Base-by-base conservation (phyloP, 2,113 vertebrate genomes). In the Toxotes chatareus region DNA sequence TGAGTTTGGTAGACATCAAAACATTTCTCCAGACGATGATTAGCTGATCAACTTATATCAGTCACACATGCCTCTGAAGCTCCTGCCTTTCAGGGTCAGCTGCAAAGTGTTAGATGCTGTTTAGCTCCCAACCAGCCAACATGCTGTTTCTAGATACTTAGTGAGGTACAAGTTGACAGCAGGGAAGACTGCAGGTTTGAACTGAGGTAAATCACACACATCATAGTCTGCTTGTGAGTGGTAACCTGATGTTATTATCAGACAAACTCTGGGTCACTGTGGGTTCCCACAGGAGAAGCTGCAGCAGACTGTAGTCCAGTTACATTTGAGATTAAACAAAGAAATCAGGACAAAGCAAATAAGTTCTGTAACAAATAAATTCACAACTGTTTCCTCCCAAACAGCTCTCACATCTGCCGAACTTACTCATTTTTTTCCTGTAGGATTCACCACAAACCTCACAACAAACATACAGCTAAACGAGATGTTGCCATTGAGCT, bases 271-370 rank as follows among this genome's bases (percentile, higher is more conserved):
- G 40, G 19, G 72, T 3, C 27, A 27, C 12, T 12, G 27, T 38
- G n/a, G 11, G 36, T 36, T 79, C 70, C 57, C 23, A 27, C 59
- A 32, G 62, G 62, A 68, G 55, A 73, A 67, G 62, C 63, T 56
- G 63, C 56, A 67, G 63, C 7, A 46, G 44, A 46, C 42, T 44
- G 42, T 46, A 46, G 42, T 2, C 10, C 4, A 16, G 32, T 32
- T 60, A 19, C 44, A 44, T n/a, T 34, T 68, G 32, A 69, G 64
- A 62, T 34, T 44, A 13, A 44, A 13, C 2, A 8, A 32, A 65
- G 44, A 49, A 59, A 59, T 64, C 27, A 59, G 42, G 42, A 44
- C 42, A 44, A 11, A 44, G 38, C 38, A 8, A 40, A n/a, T 4
- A 4, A 44, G 12, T 44, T 12, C 13, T 44, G 2, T 44, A n/a